Base-by-base conservation (phyloP, 2,113 vertebrate species). In the Triplophysa dalaica region DNA sequence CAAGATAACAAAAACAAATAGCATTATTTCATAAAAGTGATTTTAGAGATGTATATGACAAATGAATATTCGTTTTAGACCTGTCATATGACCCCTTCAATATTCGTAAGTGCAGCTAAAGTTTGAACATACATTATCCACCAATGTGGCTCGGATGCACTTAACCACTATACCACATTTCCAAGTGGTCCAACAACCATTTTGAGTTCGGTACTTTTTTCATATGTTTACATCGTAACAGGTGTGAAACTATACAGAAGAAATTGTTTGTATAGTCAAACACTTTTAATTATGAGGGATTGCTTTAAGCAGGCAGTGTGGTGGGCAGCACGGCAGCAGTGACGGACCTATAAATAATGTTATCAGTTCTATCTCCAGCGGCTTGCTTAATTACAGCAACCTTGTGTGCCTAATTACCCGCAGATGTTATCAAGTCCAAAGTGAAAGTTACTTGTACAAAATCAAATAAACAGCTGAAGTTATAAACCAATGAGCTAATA, bases 351-450 rank as follows among this genome's bases (percentile, higher is more conserved):
- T 86, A 84, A 86, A 86, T 86, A 77, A 86, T 83, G 73, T 82
- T 83, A 86, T 86, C 82, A 83, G 78, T 84, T 81, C 74, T 70
- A 79, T 81, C 84, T 85, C 84, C 85, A 83, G 79, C 83, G 82
- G 80, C 72, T 83, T 26, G 43, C 82, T 86, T 86, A 86, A 86
- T 86, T 84, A 83, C 85, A 79, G 64, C 82, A 86, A 82, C 85
- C 79, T 86, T 82, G 79, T 83, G 81, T 81, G 73, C 77, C 83
- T 86, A 86, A 86, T 86, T 86, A 83, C 66, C 21, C 75, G 41
- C 85, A 86, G 85, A 86, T 86, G 85, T 84, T 86, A 73, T 77
- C 65, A 81, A 81, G 52, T 77, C 73, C 64, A 76, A 78, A 85
- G 56, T 14, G 50, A 81, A 83, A 83, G 67, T 86, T 79, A 83